Evolutionary conservation across 2,113 vertebrate genomes (phyloP), one percentile per base, ranked within the genome.

Genomic region (Daphoenositta chrysoptera): DNA sequence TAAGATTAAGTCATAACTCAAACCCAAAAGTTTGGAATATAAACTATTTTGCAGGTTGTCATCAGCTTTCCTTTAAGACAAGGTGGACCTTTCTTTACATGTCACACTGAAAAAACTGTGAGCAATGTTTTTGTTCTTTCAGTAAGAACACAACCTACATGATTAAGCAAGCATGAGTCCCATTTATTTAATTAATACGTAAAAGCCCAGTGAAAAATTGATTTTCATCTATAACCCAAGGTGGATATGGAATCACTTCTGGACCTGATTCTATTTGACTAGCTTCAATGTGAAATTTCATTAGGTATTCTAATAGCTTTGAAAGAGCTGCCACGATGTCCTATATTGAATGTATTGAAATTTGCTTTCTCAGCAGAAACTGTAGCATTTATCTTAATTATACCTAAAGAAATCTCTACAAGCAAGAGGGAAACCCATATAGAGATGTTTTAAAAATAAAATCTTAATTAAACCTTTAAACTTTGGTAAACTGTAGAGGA

Each of bases 171-270:
- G 37, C 42, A 27, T 47, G 27, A 78, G 21, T 42, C 57, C 61
- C 61, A 91, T 82, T 94, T 95, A 61, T 76, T 82, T 95, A 82
- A 95, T 92, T 93, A 85, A 54, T 85, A 15, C 11, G 10, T 91
- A 83, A 87, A 85, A 96, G 27, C 58, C 37, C 17, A 58, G n/a
- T 85, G 78, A 80, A 83, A 90, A 94, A 72, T 70, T 77, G 70
- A 39, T 95, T 95, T 91, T 89, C 26, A 21, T 57, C 11, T 93
- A 57, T 80, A 93, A 69, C 33, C 30, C 24, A 85, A 50, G 54
- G 9, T 94, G 50, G 27, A 28, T 84, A 45, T 65, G 37, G 45
- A 94, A 66, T 90, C n/a, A 35, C 27, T 87, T 88, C 58, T 95
- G 75, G 87, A 93, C 75, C 45, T 86, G 50, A 75, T 87, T 92